Evolutionary conservation across 92 coral and sea anemone genomes (phyloP), one percentile per base, ranked within the genome.

Genomic region (Metridium senile): DNA sequence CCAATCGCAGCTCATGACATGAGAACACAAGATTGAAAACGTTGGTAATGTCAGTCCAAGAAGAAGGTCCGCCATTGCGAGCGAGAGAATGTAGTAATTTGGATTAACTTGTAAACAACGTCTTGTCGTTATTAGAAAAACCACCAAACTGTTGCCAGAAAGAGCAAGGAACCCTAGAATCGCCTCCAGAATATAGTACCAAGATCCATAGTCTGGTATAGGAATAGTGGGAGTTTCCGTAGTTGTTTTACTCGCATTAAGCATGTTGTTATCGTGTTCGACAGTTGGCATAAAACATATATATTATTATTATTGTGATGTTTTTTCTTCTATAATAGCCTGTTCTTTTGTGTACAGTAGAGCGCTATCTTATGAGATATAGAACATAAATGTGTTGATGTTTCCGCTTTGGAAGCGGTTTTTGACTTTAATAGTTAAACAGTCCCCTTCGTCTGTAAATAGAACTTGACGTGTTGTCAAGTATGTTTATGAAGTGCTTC

Each of bases 31-130:
- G 45, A 79, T 68, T 8, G 84, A 79, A 32, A 79, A 79, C 0
- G 84, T 69, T 35, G 84, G 84, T 0, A 79, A 68, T 2, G 76
- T 52, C 16, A 79, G 32, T 25, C 84, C 84, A 26, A 79, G 76
- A 0, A 68, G 27, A 6, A 79, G 26, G 25, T 79, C 84, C 11
- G 84, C 75, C 23, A 45, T 22, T 16, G 84, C 84, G 0, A 79
- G 30, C 31, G 84, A 79, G 16, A 79, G 62, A 2, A 79, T 79
- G 63, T 19, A 79, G 71, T 22, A 70, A 43, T 79, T 79, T 17
- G 67, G 66, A 46, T 79, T 79, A 4, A 70, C 62, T 61, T 70
- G 58, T 11, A 79, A 70, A 22, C 32, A 53, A 9, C 84, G 84
- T 9, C 84, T 66, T 1, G 84, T 33, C 11, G 28, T 11, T 10